phyloP scores from a whole-genome alignment of 2,888 invertebrate species.

The Drosophila macrospina region DNA sequence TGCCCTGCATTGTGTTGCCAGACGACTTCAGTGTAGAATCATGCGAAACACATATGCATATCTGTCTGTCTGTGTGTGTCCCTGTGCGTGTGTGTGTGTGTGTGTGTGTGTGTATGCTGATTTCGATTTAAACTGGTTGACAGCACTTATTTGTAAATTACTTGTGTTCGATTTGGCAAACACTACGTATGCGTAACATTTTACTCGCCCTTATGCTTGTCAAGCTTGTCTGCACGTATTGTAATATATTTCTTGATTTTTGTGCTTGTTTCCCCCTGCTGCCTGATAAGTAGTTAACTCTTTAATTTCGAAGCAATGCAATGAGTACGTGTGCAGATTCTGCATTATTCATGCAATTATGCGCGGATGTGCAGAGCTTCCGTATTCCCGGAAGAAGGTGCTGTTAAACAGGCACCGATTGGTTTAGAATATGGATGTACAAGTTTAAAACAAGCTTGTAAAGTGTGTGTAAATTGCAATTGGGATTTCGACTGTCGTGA shows the following conservation, averaged over 20 bases:
- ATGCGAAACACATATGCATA: conserved; percentile 25
- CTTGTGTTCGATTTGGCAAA: conserved; percentile 56
- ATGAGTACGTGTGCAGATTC: conserved; percentile 23
- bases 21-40: conserved; percentile 20
- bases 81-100: background rate
- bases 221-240: conserved; percentile 22
- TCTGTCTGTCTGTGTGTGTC: background rate
- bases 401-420: conserved; percentile 4
- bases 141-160: conserved; percentile 73
- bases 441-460: conserved; percentile 1
- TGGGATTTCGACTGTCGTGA: conserved; percentile 7
- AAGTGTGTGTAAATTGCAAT: conserved; percentile 25
- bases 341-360: conserved; percentile 69
- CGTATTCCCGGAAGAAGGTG: conserved; percentile 11
- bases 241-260: conserved; percentile 37
- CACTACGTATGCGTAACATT: conserved; percentile 39
- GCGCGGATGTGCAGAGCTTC: conserved; percentile 27
- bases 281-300: background rate
- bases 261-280: conserved; percentile 3
- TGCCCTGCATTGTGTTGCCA: conserved; percentile 60
- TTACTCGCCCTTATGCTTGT: conserved; percentile 11
- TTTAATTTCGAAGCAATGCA: conserved; percentile 6
- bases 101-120: conserved; percentile 15
- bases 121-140: conserved; percentile 66
- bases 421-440: conserved; percentile 7